These are phyloP conservation scores for Phalanger gymnotis DNA, from an alignment of 2,797 vertebrate species.

Conservation along the genomic window DNA sequence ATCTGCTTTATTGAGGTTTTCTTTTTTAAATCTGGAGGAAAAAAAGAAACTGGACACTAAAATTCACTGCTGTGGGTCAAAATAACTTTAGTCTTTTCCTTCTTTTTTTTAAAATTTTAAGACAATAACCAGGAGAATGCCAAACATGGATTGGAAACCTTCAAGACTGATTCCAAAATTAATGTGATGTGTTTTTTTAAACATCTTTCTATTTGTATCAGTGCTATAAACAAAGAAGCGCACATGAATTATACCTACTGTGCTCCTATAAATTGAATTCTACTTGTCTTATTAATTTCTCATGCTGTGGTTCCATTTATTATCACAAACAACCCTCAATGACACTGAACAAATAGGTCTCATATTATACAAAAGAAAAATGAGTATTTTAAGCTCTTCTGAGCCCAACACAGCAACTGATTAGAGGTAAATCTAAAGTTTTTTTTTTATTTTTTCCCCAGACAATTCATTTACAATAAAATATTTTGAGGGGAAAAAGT, in stretches of 20 bases:
- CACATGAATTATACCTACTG: neutral
- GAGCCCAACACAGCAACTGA: neutral
- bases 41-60: neutral
- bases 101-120: neutral
- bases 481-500: neutral
- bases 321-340: neutral
- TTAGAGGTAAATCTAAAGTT: neutral
- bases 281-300: neutral
- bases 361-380: neutral
- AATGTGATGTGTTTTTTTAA: neutral
- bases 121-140: neutral
- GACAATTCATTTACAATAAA: neutral
- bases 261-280: neutral
- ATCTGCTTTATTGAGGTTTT: neutral
- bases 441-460: neutral
- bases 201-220: constrained; percentile 1
- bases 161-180: neutral
- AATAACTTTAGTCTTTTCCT: constrained; percentile 4
- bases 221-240: neutral
- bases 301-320: neutral
- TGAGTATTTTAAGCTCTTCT: neutral
- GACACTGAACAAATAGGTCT: neutral
- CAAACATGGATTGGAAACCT: neutral
- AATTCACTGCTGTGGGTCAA: constrained; percentile 7
- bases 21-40: neutral